These are phyloP conservation scores for Mythimna impura DNA, from an alignment of 2,888 invertebrate genomes.

Conservation along the genomic window DNA sequence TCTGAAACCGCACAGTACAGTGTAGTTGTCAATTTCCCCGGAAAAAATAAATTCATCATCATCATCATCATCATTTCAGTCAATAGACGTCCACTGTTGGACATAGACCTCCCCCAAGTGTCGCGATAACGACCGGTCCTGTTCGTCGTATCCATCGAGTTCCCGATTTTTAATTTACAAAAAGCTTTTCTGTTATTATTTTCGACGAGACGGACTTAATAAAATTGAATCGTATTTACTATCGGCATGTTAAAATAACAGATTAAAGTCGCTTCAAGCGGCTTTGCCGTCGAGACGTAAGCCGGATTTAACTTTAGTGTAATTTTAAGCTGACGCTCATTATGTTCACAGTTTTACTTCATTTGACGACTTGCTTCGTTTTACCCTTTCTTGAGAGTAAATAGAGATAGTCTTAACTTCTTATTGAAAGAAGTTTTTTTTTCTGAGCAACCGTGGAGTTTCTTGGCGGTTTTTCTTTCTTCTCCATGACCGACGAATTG, in stretches of 20 bases:
- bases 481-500: too few species aligned
- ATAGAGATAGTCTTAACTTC: background rate
- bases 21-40: background rate
- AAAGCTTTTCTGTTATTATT: background rate
- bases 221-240: conserved; percentile 52
- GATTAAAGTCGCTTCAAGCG: conserved; percentile 46
- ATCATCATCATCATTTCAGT: too few species aligned
- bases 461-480: too few species aligned
- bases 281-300: conserved; percentile 38
- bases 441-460: too few species aligned
- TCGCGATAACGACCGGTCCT: too few species aligned
- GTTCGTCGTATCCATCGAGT: too few species aligned
- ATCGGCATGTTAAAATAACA: conserved; percentile 41
- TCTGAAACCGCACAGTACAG: too few species aligned
- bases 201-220: background rate
- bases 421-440: background rate
- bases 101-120: too few species aligned
- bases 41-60: too few species aligned
- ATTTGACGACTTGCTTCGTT: conserved; percentile 30
- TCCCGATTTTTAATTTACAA: background rate
- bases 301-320: conserved; percentile 46
- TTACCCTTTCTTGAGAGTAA: background rate
- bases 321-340: conserved; percentile 45
- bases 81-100: too few species aligned
- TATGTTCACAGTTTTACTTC: conserved; percentile 22